phyloP scores from a whole-genome alignment of 1,140 invertebrate species.

The Drosophila repleta region DNA sequence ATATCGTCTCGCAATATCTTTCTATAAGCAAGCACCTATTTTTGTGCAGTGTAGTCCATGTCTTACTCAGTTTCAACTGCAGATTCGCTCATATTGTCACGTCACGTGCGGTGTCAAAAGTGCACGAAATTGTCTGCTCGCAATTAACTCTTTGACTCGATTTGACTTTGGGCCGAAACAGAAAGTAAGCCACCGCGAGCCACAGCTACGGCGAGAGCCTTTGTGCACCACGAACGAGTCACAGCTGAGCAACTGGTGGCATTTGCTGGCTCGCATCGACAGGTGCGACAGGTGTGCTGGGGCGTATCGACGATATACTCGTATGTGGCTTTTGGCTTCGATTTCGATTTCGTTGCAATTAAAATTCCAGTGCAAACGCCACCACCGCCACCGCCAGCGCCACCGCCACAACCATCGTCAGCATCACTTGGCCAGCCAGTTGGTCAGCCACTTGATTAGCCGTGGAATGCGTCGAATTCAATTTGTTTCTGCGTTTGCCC shows the following conservation, averaged over 20 bases:
- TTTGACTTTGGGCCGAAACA: slow-evolving; percentile 61
- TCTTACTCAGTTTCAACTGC: neutral
- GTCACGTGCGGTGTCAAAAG: slow-evolving; percentile 71
- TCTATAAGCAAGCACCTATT: neutral
- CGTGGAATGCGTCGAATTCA: slow-evolving; percentile 69
- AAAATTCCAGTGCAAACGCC: slow-evolving; percentile 66
- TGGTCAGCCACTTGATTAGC: slow-evolving; percentile 43
- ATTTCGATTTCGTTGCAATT: slow-evolving; percentile 73
- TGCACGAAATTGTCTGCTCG: slow-evolving; percentile 64
- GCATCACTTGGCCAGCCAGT: slow-evolving; percentile 22
- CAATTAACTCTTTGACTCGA: slow-evolving; percentile 80
- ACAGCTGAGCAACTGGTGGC: slow-evolving; percentile 29
- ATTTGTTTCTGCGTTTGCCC: slow-evolving; percentile 67
- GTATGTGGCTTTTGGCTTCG: slow-evolving; percentile 44
- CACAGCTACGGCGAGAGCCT: neutral
- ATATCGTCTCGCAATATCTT: too few species aligned
- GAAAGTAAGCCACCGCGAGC: slow-evolving; percentile 35
- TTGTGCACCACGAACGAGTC: neutral
- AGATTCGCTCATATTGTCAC: slow-evolving; percentile 64
- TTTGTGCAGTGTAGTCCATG: neutral
- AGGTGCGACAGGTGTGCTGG: slow-evolving; percentile 28
- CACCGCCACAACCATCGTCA: neutral
- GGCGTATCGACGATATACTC: slow-evolving; percentile 27
- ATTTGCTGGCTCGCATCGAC: slow-evolving; percentile 47
- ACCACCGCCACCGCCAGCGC: slow-evolving; percentile 20